phyloP scores from a whole-genome alignment of 1,140 invertebrate species.

The Campoletis sonorensis region DNA sequence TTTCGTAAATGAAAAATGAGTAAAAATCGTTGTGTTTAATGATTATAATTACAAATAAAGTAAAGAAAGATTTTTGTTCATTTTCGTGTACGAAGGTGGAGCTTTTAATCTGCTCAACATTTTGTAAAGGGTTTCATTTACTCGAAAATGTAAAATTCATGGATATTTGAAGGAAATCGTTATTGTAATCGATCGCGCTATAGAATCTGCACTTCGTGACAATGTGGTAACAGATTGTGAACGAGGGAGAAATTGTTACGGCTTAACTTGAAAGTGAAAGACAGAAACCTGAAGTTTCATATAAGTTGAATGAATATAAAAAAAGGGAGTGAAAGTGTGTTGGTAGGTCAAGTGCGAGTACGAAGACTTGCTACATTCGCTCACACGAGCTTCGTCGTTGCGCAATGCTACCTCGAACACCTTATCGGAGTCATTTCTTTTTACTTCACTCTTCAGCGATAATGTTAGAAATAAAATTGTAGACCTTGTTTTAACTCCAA shows the following conservation, averaged over 20 bases:
- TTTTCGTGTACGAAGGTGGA: no score
- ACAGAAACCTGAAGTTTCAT: neutral
- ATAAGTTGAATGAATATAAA: neutral
- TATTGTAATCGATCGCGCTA: neutral
- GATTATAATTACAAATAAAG: no score
- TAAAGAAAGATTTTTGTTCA: no score
- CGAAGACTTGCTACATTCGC: constrained; percentile 16
- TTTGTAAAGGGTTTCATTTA: no score
- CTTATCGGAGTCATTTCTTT: neutral
- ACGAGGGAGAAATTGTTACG: neutral
- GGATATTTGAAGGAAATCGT: neutral
- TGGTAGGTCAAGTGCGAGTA: constrained; percentile 67
- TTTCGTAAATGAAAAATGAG: no score
- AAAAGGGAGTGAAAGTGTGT: constrained; percentile 68
- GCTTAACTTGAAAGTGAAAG: constrained; percentile 7
- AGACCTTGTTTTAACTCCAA: neutral
- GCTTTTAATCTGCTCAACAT: no score
- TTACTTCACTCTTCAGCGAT: neutral
- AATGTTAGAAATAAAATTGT: neutral
- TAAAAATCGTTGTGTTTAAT: no score
- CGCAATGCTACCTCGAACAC: constrained; percentile 8
- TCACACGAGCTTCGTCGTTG: constrained; percentile 13
- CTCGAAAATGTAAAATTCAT: no score
- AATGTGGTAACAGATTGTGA: neutral
- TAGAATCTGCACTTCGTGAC: neutral